Percentiles rank a stretch among this genome's conserved stretches.
These are phyloP conservation scores for Mola mola DNA, from an alignment of 2,113 vertebrate genomes.

Conservation along the genomic window DNA sequence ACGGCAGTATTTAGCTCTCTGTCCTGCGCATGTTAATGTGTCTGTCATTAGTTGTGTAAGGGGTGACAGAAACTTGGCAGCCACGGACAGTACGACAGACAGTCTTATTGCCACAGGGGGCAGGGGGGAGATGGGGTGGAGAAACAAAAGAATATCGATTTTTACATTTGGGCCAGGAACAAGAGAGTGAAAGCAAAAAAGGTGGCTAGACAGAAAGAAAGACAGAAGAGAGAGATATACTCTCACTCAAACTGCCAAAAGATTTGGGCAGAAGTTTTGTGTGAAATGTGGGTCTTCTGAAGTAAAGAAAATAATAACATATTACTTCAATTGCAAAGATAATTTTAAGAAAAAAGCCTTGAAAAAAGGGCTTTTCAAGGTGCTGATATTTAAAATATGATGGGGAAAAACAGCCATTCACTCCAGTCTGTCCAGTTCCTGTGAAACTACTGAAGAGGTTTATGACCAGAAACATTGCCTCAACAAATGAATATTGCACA, in stretches of 20 bases:
- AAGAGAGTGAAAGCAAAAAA: constrained; percentile 69
- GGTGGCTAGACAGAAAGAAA: constrained; percentile 66
- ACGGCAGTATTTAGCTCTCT: constrained; percentile 30
- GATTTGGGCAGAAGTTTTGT: constrained; percentile 28
- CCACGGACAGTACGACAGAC: constrained; percentile 61
- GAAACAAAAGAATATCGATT: constrained; percentile 81
- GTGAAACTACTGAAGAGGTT: neutral
- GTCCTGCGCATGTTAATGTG: constrained; percentile 66
- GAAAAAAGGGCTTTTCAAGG: constrained; percentile 30
- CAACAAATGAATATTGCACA: constrained; percentile 4
- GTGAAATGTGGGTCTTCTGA: constrained; percentile 21
- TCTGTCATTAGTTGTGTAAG: constrained; percentile 73
- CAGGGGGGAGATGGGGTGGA: constrained; percentile 46
- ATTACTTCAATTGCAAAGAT: constrained; percentile 12
- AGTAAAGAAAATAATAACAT: constrained; percentile 8
- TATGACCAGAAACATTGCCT: constrained; percentile 1
- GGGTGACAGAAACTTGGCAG: constrained; percentile 76
- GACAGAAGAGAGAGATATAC: constrained; percentile 65
- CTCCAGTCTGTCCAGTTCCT: constrained; percentile 7
- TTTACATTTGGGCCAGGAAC: constrained; percentile 76
- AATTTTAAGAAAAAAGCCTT: too few species aligned
- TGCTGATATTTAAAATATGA: constrained; percentile 8
- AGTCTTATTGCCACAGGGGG: constrained; percentile 68
- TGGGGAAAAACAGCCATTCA: constrained; percentile 23
- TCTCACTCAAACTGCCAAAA: constrained; percentile 66